Conservation (phyloP, 2,888 invertebrate species). For the Itoplectis maculator region DNA sequence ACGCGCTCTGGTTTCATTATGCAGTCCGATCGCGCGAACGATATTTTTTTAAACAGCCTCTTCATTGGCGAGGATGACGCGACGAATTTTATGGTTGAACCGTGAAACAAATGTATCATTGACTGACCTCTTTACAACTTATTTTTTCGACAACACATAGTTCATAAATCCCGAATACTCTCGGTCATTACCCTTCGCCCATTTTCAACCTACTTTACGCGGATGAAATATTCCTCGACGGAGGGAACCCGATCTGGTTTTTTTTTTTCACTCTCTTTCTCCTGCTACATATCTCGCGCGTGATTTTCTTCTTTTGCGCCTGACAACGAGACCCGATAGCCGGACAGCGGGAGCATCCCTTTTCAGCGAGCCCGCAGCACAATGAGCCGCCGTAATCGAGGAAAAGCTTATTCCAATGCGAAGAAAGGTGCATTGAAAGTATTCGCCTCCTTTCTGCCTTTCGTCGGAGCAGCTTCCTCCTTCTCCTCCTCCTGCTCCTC, state of each 20-base stretch:
- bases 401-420: slow-evolving; percentile 56
- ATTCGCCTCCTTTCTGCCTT: slow-evolving; percentile 35
- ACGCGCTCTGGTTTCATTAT: neutral
- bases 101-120: too few species aligned
- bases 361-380: slow-evolving; percentile 42
- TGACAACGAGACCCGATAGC: slow-evolving; percentile 51
- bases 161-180: neutral
- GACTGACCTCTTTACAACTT: too few species aligned
- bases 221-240: slow-evolving; percentile 13
- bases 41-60: too few species aligned
- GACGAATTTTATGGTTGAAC: too few species aligned
- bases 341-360: slow-evolving; percentile 39
- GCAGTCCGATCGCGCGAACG: too few species aligned
- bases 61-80: too few species aligned
- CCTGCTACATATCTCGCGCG: neutral
- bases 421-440: slow-evolving; percentile 54
- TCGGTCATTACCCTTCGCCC: neutral
- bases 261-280: neutral
- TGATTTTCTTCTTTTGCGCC: slow-evolving; percentile 23
- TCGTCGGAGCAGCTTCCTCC: neutral
- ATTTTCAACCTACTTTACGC: neutral
- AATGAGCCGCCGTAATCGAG: slow-evolving; percentile 59
- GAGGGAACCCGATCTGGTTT: neutral
- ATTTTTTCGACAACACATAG: neutral
- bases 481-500: slow-evolving; percentile 7